These are phyloP conservation scores for Rotaria magnacalcarata DNA, from an alignment of 2,888 invertebrate genomes.

Conservation along the genomic window DNA sequence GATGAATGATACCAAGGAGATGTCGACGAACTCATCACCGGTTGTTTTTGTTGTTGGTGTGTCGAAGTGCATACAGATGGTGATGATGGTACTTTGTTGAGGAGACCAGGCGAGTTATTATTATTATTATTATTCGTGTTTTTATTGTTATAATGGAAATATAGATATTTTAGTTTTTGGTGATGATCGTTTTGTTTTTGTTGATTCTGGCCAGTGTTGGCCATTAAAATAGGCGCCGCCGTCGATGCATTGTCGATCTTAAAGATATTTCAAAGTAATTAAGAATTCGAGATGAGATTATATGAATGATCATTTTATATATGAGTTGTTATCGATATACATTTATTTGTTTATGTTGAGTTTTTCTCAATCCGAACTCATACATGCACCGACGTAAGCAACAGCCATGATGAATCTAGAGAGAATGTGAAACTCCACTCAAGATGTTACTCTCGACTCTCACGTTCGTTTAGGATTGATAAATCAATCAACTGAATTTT, in stretches of 20 bases:
- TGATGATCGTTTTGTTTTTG: too few species aligned
- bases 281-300: too few species aligned
- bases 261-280: neutral
- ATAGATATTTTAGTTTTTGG: neutral
- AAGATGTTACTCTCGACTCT: constrained; percentile 7
- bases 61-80: constrained; percentile 24
- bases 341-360: constrained; percentile 12
- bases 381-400: neutral
- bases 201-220: neutral
- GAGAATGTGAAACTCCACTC: neutral
- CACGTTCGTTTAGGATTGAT: neutral
- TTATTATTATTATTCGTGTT: too few species aligned
- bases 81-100: neutral
- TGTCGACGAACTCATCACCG: constrained; percentile 8
- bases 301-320: neutral
- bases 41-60: neutral
- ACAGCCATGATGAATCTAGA: neutral
- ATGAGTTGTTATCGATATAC: neutral
- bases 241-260: constrained; percentile 5
- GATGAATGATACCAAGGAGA: neutral
- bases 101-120: neutral
- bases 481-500: too few species aligned
- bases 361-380: constrained; percentile 6
- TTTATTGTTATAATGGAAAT: neutral
- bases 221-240: constrained; percentile 7